Evolutionary conservation across 1,140 invertebrate species (phyloP).

Genomic region (Drosophila nasuta): DNA sequence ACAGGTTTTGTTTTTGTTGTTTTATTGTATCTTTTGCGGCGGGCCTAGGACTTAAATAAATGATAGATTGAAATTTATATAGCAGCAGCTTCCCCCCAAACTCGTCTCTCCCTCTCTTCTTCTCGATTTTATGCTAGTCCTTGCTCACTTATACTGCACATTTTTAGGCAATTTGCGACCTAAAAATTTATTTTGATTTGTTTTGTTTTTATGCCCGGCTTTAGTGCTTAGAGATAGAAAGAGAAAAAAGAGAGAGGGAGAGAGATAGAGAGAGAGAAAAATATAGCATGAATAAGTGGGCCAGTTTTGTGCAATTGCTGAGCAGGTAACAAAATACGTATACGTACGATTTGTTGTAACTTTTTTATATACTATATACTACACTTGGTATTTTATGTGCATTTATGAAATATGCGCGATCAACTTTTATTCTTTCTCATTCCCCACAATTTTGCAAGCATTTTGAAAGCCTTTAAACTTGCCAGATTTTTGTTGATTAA

Average conservation of each 20-base stretch:
- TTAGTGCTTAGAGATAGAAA: slow-evolving; percentile 8
- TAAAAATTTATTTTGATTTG: slow-evolving; percentile 54
- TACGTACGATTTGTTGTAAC: slow-evolving; percentile 45
- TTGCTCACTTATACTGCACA: slow-evolving; percentile 52
- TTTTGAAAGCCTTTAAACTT: slow-evolving; percentile 10
- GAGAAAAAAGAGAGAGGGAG: background rate
- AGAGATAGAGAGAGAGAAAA: background rate
- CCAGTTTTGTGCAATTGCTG: slow-evolving; percentile 49
- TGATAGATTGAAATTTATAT: slow-evolving; percentile 83
- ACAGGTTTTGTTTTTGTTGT: slow-evolving; percentile 17
- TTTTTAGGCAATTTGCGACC: slow-evolving; percentile 66
- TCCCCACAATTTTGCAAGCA: background rate
- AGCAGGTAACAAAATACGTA: slow-evolving; percentile 56
- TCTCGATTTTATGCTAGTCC: background rate
- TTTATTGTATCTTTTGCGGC: slow-evolving; percentile 42
- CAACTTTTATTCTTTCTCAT: background rate
- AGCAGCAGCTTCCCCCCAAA: slow-evolving; percentile 40
- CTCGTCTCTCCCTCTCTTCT: background rate
- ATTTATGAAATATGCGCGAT: slow-evolving; percentile 35
- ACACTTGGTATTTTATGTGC: background rate
- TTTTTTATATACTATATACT: slow-evolving; percentile 25
- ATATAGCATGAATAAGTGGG: background rate
- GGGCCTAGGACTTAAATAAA: slow-evolving; percentile 81
- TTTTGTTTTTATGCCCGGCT: slow-evolving; percentile 38
- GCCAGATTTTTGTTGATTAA: slow-evolving; percentile 14